Percentiles rank a stretch among this genome's conserved stretches.
Conservation (phyloP, 2,797 vertebrate genomes). For the Pangasius macronema region DNA sequence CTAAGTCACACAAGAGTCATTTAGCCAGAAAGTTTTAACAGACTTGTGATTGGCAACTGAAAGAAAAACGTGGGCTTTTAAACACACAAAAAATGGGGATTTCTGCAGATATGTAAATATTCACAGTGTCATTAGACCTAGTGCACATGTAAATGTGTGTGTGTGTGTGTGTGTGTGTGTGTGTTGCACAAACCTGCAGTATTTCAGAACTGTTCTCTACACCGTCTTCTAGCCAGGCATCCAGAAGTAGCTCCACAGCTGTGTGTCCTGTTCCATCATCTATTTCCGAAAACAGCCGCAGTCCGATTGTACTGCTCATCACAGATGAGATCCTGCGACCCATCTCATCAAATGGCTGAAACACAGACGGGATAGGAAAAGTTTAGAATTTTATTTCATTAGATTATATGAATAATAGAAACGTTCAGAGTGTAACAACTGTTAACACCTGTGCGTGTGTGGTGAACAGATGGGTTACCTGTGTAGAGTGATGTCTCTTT, state of each 20-base stretch:
- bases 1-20: not conserved
- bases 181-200: slow-evolving; percentile 79
- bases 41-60: not conserved
- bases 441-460: not conserved
- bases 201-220: slow-evolving; percentile 90
- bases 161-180: not conserved
- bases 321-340: slow-evolving; percentile 81
- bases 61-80: not conserved
- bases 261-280: slow-evolving; percentile 90
- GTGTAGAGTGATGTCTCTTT: slow-evolving; percentile 90
- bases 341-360: slow-evolving; percentile 90
- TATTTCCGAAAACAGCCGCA: slow-evolving; percentile 87
- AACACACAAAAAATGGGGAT: not conserved
- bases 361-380: not conserved
- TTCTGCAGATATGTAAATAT: not conserved
- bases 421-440: too few relatives aligned
- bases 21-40: not conserved
- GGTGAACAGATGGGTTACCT: slow-evolving; percentile 71
- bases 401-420: not conserved
- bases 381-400: not conserved
- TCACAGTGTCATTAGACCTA: not conserved
- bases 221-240: slow-evolving; percentile 92
- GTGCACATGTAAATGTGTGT: not conserved
- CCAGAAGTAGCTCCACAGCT: slow-evolving; percentile 82
- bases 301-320: slow-evolving; percentile 80